Evolutionary conservation across 2,888 invertebrate species (phyloP).

Genomic region (Scaptomyza caliginosa): DNA sequence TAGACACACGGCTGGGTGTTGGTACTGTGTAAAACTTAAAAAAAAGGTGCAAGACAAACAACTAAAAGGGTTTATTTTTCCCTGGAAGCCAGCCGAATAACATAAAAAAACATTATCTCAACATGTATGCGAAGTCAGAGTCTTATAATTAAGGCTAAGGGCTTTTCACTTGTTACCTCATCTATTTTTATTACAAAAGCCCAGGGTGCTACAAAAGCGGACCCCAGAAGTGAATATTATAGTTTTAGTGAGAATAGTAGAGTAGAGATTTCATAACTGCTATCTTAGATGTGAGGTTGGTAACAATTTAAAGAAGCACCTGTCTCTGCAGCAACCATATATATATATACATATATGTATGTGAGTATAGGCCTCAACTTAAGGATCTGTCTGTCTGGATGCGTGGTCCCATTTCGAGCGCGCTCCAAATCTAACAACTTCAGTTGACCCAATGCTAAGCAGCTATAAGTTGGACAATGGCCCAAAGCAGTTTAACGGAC

Average conservation of each 20-base stretch:
- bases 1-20: neutral
- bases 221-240: neutral
- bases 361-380: constrained; percentile 37
- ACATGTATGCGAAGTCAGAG: constrained; percentile 3
- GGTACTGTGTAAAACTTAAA: constrained; percentile 4
- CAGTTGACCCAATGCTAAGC: constrained; percentile 72
- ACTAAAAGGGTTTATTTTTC: constrained; percentile 4
- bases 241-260: constrained; percentile 5
- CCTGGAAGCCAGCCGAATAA: constrained; percentile 5
- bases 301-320: constrained; percentile 41
- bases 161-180: constrained; percentile 30
- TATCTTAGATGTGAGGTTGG: constrained; percentile 13
- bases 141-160: constrained; percentile 12
- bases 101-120: constrained; percentile 1
- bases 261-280: constrained; percentile 16
- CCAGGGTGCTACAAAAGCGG: constrained; percentile 13
- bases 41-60: neutral
- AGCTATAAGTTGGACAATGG: constrained; percentile 71
- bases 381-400: constrained; percentile 40
- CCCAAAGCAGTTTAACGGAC: constrained; percentile 72
- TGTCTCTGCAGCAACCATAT: constrained; percentile 39
- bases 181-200: constrained; percentile 35
- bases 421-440: constrained; percentile 57
- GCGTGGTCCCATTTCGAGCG: constrained; percentile 69
- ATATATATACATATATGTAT: neutral